Evolutionary conservation across 2,888 invertebrate species (phyloP), one percentile per base, ranked within the genome.

Genomic region (Coelinius sp.): DNA sequence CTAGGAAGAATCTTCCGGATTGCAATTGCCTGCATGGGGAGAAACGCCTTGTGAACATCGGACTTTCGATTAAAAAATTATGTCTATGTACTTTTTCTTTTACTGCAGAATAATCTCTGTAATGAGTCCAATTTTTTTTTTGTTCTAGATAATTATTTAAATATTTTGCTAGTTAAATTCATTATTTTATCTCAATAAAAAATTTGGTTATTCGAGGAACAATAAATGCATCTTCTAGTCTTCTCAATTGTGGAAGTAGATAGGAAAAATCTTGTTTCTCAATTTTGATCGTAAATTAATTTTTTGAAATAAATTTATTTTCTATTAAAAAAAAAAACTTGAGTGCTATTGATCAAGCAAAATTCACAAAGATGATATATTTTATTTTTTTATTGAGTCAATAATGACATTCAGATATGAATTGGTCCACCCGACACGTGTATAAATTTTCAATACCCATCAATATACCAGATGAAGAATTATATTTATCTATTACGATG

Each of bases 1-100:
- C n/a, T n/a, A 24, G 24, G n/a, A 24, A 24, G 8, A n/a, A 63
- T 63, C 63, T 63, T 63, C 63, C 63, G 63, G 63, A 38, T 20
- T 63, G 63, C 41, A 24, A 56, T n/a, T 56, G 56, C 24, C 10
- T 31, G 25, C 56, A 56, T 27, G 25, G 20, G n/a, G 56, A 41
- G 63, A 41, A 63, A 41, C 22, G 22, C 41, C 38, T 22, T 22
- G 27, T 59, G 59, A 8, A 20, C 59, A 59, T 35, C 20, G 17
- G 31, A 63, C 63, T 63, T 63, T 63, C 63, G 41, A 63, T 63
- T 63, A 41, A 63, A 63, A 63, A 63, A 24, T 63, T 41, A 62
- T 41, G 24, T 22, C 22, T 22, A 3, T 41, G 0, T 22, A 24
- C 25, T 63, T 63, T 63, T 63, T 63, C 41, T 41, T 41, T 63